These are phyloP conservation scores for Eurytoma adleriae DNA, from an alignment of 2,888 invertebrate genomes.

Conservation along the genomic window DNA sequence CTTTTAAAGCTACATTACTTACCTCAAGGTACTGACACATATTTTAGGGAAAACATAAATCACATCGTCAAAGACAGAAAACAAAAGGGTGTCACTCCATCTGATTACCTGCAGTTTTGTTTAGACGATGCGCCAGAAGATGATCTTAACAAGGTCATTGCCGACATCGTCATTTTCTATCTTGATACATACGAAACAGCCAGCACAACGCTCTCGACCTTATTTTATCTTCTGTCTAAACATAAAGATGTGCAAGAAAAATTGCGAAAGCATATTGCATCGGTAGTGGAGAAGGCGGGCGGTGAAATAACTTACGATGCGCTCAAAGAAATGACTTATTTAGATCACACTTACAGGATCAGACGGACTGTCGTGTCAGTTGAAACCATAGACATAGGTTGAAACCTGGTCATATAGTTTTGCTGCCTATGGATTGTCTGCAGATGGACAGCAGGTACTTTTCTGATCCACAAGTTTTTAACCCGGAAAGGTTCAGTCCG, in stretches of 20 bases:
- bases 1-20: constrained; percentile 55
- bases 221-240: constrained; percentile 75
- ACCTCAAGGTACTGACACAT: constrained; percentile 58
- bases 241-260: constrained; percentile 76
- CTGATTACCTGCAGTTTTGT: constrained; percentile 77
- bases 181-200: constrained; percentile 79
- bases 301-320: constrained; percentile 74
- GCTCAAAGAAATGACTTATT: constrained; percentile 77
- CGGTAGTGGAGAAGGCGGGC: constrained; percentile 64
- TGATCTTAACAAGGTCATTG: constrained; percentile 15
- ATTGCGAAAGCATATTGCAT: constrained; percentile 72
- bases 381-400: constrained; percentile 63
- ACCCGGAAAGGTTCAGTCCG: constrained; percentile 39
- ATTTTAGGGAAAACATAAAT: constrained; percentile 61
- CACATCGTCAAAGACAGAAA: constrained; percentile 61
- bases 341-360: constrained; percentile 70
- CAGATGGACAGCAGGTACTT: constrained; percentile 33
- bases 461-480: constrained; percentile 29
- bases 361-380: constrained; percentile 59
- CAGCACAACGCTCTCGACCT: constrained; percentile 75
- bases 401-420: constrained; percentile 56
- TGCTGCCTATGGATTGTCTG: constrained; percentile 54
- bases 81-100: constrained; percentile 63
- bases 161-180: constrained; percentile 77
- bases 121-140: constrained; percentile 62